Evolutionary conservation across 2,113 vertebrate species (phyloP), one percentile per base, ranked within the genome.

Genomic region (Haplotaxodon microlepis): DNA sequence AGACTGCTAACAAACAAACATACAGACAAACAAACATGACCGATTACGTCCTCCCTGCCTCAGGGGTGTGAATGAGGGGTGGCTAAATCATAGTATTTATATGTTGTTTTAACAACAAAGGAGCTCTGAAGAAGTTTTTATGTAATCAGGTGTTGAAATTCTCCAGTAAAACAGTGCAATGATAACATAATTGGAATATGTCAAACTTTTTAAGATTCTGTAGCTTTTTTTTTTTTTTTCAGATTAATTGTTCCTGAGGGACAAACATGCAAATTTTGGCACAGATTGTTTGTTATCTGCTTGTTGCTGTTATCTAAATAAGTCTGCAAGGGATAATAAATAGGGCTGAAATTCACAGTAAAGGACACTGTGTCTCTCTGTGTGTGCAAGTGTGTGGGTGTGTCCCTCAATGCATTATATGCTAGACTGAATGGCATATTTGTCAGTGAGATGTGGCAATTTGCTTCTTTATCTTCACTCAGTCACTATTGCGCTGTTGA

Each of bases 361-460:
- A 34, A 61, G 66, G 71, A 79, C 82, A 45, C 29, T 54, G 53
- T 13, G 13, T 78, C 11, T 81, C n/a, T 85, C 36, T 83, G 24
- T 34, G 56, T 19, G 36, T 81, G 36, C 8, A 36, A 16, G 17
- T n/a, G 73, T 66, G 87, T 87, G 88, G 42, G 80, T 73, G 38
- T 47, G 17, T 84, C 19, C 19, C 14, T 51, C 78, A 47, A 13
- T 80, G 84, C 21, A 40, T 87, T 91, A 80, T 27, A 31, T 45
- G 10, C 10, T 51, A 5, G 7, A 59, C 76, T 93, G 54, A 94
- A 92, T 82, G 84, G 31, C 45, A 27, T 84, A 34, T 85, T 91
- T 94, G 88, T 90, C 24, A 36, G 38, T 50, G 63, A 57, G 57
- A 63, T 47, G 42, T 47, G 31, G 69, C 21, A 76, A 1, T 84